phyloP scores from a whole-genome alignment of 1,140 invertebrate genomes.

The Panagrolaimus sp. region DNA sequence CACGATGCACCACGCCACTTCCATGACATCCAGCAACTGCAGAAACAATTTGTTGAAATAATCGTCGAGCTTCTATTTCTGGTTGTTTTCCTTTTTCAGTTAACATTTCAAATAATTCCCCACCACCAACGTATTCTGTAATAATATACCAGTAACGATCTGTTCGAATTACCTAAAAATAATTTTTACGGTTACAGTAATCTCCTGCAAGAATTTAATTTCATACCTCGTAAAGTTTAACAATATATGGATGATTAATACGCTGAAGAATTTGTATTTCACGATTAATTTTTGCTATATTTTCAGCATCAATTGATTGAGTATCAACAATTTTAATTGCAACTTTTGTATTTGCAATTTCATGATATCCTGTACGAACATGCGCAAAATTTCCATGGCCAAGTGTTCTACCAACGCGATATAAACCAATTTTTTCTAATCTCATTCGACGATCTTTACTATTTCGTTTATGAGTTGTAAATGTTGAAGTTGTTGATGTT shows the following conservation, averaged over 20 bases:
- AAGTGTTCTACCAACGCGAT: slow-evolving; percentile 36
- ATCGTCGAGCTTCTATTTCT: slow-evolving; percentile 77
- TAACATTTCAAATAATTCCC: slow-evolving; percentile 73
- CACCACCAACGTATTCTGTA: slow-evolving; percentile 87
- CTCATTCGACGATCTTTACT: not conserved
- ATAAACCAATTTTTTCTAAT: slow-evolving; percentile 16
- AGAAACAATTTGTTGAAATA: slow-evolving; percentile 87
- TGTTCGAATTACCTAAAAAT: slow-evolving; percentile 76
- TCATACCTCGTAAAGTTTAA: slow-evolving; percentile 84
- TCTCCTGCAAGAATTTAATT: not conserved
- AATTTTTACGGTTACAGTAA: not conserved
- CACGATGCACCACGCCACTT: slow-evolving; percentile 83
- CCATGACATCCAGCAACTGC: slow-evolving; percentile 91
- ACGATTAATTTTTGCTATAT: slow-evolving; percentile 83
- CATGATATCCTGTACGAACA: slow-evolving; percentile 39
- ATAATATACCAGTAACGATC: slow-evolving; percentile 90
- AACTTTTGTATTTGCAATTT: slow-evolving; percentile 60
- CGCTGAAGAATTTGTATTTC: slow-evolving; percentile 89
- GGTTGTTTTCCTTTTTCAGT: slow-evolving; percentile 84
- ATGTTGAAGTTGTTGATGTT: too few species aligned
- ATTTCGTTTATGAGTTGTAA: not conserved
- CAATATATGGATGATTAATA: slow-evolving; percentile 83
- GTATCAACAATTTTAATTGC: slow-evolving; percentile 96
- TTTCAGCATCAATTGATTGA: slow-evolving; percentile 78
- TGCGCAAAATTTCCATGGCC: slow-evolving; percentile 42